phyloP scores from a whole-genome alignment of 2,888 invertebrate genomes.

The Shargacucullia verbasci region DNA sequence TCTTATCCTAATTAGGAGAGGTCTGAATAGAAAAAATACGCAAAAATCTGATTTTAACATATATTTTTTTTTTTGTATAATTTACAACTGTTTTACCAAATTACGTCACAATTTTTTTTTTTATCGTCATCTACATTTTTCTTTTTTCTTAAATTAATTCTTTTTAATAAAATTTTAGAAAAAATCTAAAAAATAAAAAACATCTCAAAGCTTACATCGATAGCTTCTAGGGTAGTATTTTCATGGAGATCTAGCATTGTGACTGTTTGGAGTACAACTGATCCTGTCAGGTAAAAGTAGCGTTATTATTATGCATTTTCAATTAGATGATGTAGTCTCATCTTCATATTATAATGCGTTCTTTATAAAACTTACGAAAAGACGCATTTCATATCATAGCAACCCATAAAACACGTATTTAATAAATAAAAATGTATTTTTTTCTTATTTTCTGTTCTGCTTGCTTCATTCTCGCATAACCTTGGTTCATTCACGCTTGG shows the following conservation, averaged over 20 bases:
- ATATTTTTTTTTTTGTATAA: too few relatives aligned
- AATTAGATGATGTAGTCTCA: conserved; percentile 40
- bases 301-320: conserved; percentile 11
- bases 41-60: too few relatives aligned
- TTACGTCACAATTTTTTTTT: too few relatives aligned
- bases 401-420: conserved; percentile 8
- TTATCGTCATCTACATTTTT: too few relatives aligned
- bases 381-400: conserved; percentile 17
- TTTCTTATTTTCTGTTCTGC: conserved; percentile 57
- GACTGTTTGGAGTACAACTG: conserved; percentile 11
- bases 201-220: not conserved
- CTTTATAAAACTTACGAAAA: conserved; percentile 17
- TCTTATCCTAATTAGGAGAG: not conserved
- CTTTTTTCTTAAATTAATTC: not conserved
- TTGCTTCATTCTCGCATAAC: conserved; percentile 79
- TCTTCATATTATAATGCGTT: conserved; percentile 31
- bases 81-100: too few relatives aligned
- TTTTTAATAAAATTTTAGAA: too few relatives aligned
- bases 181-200: too few relatives aligned
- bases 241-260: not conserved
- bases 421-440: conserved; percentile 24
- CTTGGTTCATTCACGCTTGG: conserved; percentile 68
- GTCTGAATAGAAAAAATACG: not conserved
- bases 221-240: not conserved
- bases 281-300: conserved; percentile 27